Conservation (phyloP, 2,113 vertebrate species). For the Calidris pygmaea region DNA sequence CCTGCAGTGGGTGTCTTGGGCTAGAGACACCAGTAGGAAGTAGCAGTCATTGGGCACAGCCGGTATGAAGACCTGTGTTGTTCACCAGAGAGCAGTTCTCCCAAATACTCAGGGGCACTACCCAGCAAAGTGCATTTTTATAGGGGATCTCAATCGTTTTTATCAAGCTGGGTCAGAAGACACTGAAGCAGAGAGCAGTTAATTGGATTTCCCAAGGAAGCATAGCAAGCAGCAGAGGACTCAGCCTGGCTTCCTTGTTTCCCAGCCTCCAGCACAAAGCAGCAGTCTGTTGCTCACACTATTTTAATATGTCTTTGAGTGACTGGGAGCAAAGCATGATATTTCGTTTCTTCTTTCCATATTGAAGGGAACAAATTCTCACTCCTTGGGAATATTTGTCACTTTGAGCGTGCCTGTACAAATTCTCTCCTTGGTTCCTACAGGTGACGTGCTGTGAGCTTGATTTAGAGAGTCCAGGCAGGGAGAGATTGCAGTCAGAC, state of each 20-base stretch:
- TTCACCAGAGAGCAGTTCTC: background rate
- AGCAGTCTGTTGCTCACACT: background rate
- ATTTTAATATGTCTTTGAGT: background rate
- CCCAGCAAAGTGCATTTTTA: background rate
- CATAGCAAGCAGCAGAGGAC: background rate
- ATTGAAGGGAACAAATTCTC: background rate
- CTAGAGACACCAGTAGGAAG: background rate
- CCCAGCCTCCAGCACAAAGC: background rate
- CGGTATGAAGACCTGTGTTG: background rate
- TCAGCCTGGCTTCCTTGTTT: background rate
- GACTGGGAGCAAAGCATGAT: background rate
- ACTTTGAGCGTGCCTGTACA: background rate
- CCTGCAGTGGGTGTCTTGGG: background rate
- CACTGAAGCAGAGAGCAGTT: background rate
- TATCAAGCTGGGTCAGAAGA: conserved; percentile 12
- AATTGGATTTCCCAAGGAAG: conserved; percentile 31
- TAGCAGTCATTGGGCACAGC: background rate
- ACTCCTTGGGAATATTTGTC: background rate
- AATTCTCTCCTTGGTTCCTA: background rate
- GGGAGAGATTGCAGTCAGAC: background rate
- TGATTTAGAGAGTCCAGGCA: background rate
- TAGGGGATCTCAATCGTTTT: background rate
- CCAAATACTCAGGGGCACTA: background rate
- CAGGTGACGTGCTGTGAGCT: background rate
- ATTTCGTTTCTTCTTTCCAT: background rate